These are phyloP conservation scores for Ichneumoninae sp. DNA, from an alignment of 2,888 invertebrate species.

Conservation along the genomic window DNA sequence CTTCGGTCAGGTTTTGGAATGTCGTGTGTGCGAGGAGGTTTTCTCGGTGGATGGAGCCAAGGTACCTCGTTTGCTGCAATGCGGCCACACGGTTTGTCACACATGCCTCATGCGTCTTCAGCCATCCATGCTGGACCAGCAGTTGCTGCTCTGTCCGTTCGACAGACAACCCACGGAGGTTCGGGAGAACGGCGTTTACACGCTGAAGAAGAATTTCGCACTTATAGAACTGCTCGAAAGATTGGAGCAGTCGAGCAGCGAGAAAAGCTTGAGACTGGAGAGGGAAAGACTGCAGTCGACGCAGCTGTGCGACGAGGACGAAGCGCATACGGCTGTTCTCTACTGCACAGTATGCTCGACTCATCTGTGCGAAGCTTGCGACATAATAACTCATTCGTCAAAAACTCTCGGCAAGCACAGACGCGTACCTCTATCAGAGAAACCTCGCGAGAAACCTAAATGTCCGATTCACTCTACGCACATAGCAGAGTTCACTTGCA, in stretches of 20 bases:
- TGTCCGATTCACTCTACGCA: slow-evolving; percentile 86
- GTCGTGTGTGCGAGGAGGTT: slow-evolving; percentile 86
- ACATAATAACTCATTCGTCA: slow-evolving; percentile 85
- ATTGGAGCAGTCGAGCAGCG: slow-evolving; percentile 83
- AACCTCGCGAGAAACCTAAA: slow-evolving; percentile 86
- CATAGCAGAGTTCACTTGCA: slow-evolving; percentile 86
- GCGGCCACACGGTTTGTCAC: slow-evolving; percentile 87
- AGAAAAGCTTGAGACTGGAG: slow-evolving; percentile 77
- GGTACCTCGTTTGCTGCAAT: slow-evolving; percentile 85
- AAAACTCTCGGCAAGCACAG: slow-evolving; percentile 85
- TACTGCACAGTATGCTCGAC: slow-evolving; percentile 86
- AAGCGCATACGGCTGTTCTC: slow-evolving; percentile 85
- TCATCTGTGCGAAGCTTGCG: slow-evolving; percentile 86
- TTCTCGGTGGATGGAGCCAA: slow-evolving; percentile 86
- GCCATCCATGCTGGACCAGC: slow-evolving; percentile 72
- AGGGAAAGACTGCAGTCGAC: slow-evolving; percentile 77
- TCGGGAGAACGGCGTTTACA: slow-evolving; percentile 84
- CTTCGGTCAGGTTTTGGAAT: slow-evolving; percentile 84
- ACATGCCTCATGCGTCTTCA: slow-evolving; percentile 85
- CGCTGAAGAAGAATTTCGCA: slow-evolving; percentile 87
- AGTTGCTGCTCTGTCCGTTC: slow-evolving; percentile 85
- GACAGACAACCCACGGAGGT: slow-evolving; percentile 86
- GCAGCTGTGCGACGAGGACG: slow-evolving; percentile 86
- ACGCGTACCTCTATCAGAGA: slow-evolving; percentile 86
- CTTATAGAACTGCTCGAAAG: slow-evolving; percentile 86